Evolutionary conservation across 2,113 vertebrate species (phyloP).

Genomic region (Dromiciops gliroides): DNA sequence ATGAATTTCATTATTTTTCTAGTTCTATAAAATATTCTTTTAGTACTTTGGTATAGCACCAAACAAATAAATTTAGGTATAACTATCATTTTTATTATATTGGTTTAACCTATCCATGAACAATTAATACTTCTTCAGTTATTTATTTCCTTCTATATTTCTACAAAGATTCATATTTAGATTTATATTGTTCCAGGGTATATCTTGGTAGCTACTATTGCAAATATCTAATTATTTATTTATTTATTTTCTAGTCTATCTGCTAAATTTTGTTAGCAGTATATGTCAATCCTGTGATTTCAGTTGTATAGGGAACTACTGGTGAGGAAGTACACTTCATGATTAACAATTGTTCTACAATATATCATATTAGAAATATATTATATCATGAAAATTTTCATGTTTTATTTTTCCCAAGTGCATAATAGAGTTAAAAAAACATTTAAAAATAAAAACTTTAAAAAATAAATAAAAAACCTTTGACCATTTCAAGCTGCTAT

Average conservation of each 20-base stretch:
- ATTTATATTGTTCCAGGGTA: too few relatives aligned
- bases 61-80: neutral
- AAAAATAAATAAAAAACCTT: neutral
- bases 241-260: neutral
- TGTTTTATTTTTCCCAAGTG: neutral
- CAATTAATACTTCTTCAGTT: neutral
- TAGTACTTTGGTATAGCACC: neutral
- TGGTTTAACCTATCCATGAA: neutral
- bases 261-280: neutral
- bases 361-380: neutral
- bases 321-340: neutral
- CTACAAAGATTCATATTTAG: too few relatives aligned
- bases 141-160: too few relatives aligned
- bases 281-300: neutral
- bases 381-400: neutral
- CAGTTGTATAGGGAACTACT: neutral
- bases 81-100: neutral
- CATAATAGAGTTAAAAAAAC: too few relatives aligned
- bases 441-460: too few relatives aligned
- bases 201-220: neutral
- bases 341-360: neutral
- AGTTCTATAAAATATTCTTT: neutral
- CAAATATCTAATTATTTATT: neutral
- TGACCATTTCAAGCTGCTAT: neutral
- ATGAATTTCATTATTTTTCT: neutral